Evolutionary conservation across 2,888 invertebrate species (phyloP).

Genomic region (Aspidiotus rigidus): DNA sequence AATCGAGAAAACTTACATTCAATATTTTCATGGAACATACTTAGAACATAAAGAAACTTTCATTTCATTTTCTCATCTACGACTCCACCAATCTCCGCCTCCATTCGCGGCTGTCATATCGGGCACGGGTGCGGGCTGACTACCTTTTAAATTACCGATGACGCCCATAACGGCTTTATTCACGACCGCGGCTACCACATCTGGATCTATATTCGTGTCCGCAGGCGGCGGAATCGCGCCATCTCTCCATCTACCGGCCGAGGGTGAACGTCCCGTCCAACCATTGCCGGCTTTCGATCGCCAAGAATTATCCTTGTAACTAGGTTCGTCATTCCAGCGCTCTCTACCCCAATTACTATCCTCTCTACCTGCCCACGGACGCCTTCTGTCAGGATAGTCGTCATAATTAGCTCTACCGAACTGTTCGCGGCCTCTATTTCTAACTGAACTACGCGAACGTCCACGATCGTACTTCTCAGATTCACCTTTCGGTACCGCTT

Average conservation of each 20-base stretch:
- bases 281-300: conserved; percentile 18
- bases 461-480: conserved; percentile 33
- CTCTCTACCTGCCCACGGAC: conserved; percentile 28
- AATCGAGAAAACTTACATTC: no score
- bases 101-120: conserved; percentile 24
- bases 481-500: conserved; percentile 36
- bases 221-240: conserved; percentile 23
- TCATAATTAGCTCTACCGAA: conserved; percentile 31
- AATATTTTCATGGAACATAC: no score
- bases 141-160: conserved; percentile 36
- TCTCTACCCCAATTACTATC: conserved; percentile 32
- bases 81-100: conserved; percentile 31
- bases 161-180: conserved; percentile 36
- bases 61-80: conserved; percentile 6
- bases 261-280: conserved; percentile 10
- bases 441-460: conserved; percentile 28
- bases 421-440: conserved; percentile 29
- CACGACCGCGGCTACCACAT: conserved; percentile 36
- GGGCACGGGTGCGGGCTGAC: conserved; percentile 17
- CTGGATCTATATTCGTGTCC: conserved; percentile 34
- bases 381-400: conserved; percentile 34
- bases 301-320: conserved; percentile 31
- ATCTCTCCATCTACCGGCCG: conserved; percentile 32
- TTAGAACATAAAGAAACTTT: no score
- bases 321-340: conserved; percentile 35